These are phyloP conservation scores for Macaria liturata DNA, from an alignment of 2,888 invertebrate species.

Conservation along the genomic window DNA sequence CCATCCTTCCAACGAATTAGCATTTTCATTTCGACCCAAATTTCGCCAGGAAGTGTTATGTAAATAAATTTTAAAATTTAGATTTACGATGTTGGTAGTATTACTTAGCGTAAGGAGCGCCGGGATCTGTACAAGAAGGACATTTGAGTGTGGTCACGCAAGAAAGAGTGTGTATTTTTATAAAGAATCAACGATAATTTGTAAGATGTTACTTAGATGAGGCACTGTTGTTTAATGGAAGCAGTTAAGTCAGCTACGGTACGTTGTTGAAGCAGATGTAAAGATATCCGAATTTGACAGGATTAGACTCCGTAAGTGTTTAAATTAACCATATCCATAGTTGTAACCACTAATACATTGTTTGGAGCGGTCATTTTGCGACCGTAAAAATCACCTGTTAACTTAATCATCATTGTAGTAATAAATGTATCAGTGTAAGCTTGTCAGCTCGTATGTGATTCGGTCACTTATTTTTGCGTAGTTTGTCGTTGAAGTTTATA, in stretches of 20 bases:
- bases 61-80: conserved; percentile 57
- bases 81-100: conserved; percentile 67
- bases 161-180: conserved; percentile 76
- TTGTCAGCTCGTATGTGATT: conserved; percentile 69
- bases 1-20: conserved; percentile 50
- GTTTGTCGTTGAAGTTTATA: conserved; percentile 74
- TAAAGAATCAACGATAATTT: conserved; percentile 68
- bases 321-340: conserved; percentile 78
- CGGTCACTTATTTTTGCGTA: conserved; percentile 59
- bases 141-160: conserved; percentile 46
- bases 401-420: conserved; percentile 76
- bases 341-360: conserved; percentile 27
- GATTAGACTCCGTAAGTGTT: conserved; percentile 52
- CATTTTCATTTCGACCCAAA: conserved; percentile 53
- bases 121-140: conserved; percentile 61
- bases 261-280: conserved; percentile 40
- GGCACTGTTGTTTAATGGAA: conserved; percentile 29
- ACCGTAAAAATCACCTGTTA: conserved; percentile 79
- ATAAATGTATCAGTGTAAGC: conserved; percentile 71
- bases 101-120: conserved; percentile 67
- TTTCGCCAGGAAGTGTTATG: conserved; percentile 75
- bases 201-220: conserved; percentile 73
- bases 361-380: conserved; percentile 61
- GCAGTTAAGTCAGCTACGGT: conserved; percentile 23
- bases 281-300: conserved; percentile 65